Conservation (phyloP, 2,888 invertebrate genomes). For the Chalcosyrphus nemorum region DNA sequence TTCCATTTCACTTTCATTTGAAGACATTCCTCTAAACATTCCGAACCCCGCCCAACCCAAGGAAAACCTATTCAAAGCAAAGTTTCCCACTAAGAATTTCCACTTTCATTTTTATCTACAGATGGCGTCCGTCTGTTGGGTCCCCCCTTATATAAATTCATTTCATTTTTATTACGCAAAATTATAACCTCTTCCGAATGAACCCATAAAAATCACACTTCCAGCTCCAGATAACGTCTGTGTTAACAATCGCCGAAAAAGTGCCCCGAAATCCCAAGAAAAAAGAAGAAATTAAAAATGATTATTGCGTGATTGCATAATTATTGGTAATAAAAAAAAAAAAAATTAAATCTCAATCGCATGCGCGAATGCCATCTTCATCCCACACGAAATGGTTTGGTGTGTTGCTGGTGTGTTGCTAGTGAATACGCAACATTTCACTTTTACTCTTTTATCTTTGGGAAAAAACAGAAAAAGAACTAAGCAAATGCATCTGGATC, state of each 20-base stretch:
- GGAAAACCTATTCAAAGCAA: background rate
- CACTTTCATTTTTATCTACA: background rate
- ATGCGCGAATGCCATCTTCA: conserved; percentile 44
- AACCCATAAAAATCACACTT: conserved; percentile 1
- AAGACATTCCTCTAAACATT: background rate
- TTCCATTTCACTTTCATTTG: background rate
- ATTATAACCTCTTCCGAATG: background rate
- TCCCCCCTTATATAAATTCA: background rate
- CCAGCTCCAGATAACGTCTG: conserved; percentile 8
- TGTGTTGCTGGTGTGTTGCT: background rate
- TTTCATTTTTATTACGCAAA: background rate
- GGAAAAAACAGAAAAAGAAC: too few species aligned
- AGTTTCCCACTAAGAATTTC: background rate
- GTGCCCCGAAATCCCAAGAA: background rate
- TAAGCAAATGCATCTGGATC: conserved; percentile 34
- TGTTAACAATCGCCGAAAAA: background rate
- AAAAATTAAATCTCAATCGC: conserved; percentile 13
- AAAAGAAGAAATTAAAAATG: background rate
- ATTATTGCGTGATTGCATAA: conserved; percentile 38
- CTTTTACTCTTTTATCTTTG: conserved; percentile 35
- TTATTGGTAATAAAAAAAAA: conserved; percentile 25
- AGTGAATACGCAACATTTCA: conserved; percentile 48
- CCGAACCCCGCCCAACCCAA: background rate
- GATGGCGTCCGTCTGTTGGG: background rate
- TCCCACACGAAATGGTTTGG: conserved; percentile 39